Base-by-base conservation (phyloP, 2,888 invertebrate genomes). In the Lathronympha strigana region DNA sequence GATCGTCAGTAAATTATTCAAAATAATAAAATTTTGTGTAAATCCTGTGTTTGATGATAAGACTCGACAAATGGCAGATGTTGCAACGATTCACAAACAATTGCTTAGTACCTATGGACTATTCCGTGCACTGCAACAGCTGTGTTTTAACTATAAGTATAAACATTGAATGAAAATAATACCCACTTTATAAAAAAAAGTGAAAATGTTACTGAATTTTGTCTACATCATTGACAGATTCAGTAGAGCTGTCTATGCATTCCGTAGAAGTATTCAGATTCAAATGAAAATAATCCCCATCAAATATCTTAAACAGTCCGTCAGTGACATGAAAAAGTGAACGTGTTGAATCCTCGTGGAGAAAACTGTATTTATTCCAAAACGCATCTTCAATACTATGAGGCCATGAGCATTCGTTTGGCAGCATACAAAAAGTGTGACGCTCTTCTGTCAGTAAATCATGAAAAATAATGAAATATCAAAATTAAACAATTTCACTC, bases 361-460 rank as follows among this genome's bases (percentile, higher is more conserved):
- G 70, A 73, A 73, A 69, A 61, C 74, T 64, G 68, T 69, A 73
- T 71, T 76, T 76, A 72, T 64, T 77, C 77, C 77, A 76, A 72
- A 74, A 77, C 72, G 71, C 76, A 74, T 73, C 70, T 71, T 80
- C 79, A 74, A 71, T 74, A 77, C 70, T 74, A 75, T 71, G 72
- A 72, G 74, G 75, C 75, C 78, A 75, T 57, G 80, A 81, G 76
- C 84, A 85, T 75, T 82, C 77, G 74, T 84, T 85, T 74, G 87
- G 84, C 80, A 83, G 83, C 80, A 80, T 76, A 76, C 76, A 76
- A 76, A 76, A 74, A 72, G 66, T 70, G 63, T 68, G 67, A 69
- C 73, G 72, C 73, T 83, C 81, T 83, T 86, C 86, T 86, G 82
- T 76, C 75, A 73, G 70, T 76, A 77, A 82, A 82, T 72, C 70